Conservation (phyloP, 1,140 invertebrate genomes). For the Paralvinella palmiformis region DNA sequence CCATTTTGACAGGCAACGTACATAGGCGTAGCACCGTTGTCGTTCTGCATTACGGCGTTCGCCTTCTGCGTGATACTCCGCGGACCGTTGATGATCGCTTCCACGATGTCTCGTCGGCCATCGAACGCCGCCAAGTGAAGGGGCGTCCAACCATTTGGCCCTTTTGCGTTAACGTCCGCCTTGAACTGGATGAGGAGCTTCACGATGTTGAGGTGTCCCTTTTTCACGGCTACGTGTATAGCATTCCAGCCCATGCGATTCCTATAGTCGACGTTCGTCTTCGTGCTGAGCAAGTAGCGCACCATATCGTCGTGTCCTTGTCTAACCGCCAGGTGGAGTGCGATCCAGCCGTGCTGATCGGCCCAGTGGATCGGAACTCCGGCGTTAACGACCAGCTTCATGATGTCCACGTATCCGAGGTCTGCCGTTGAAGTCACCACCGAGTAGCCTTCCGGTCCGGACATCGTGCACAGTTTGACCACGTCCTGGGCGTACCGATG, state of each 20-base stretch:
- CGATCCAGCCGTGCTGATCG: conserved; percentile 22
- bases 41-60: conserved; percentile 6
- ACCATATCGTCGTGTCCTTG: conserved; percentile 7
- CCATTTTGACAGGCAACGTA: conserved; percentile 16
- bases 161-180: conserved; percentile 14
- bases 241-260: conserved; percentile 15
- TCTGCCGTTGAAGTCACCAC: conserved; percentile 15
- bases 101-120: conserved; percentile 8
- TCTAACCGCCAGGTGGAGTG: conserved; percentile 13
- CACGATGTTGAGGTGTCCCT: conserved; percentile 7
- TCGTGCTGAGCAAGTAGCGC: conserved; percentile 1
- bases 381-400: conserved; percentile 3
- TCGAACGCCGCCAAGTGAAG: conserved; percentile 13
- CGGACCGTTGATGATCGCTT: neutral
- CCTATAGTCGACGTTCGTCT: neutral
- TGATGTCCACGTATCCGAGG: conserved; percentile 10
- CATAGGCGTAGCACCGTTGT: conserved; percentile 10
- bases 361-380: conserved; percentile 23
- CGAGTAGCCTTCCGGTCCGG: conserved; percentile 15
- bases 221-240: conserved; percentile 12
- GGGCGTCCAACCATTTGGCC: conserved; percentile 9
- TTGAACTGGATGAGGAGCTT: conserved; percentile 1
- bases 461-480: conserved; percentile 13
- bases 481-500: conserved; percentile 1
- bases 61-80: neutral